Evolutionary conservation across 2,113 vertebrate genomes (phyloP), one percentile per base, ranked within the genome.

Genomic region (Empidonax alnorum): DNA sequence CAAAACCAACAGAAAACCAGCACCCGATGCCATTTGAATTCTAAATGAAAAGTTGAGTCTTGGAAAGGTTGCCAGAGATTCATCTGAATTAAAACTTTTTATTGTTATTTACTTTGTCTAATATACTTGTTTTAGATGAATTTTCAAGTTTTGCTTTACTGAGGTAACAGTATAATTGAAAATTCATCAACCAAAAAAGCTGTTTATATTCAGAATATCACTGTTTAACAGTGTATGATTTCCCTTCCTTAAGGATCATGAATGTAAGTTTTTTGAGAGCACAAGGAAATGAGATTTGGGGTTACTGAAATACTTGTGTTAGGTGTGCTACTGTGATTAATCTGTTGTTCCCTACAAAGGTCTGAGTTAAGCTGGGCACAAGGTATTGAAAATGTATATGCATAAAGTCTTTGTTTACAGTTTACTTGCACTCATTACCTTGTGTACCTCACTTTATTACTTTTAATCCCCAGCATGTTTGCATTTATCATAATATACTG

Each of bases 401-500:
- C 76, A 42, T 58, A 55, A 90, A 87, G 89, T 35, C 84, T 96
- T 96, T 89, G 90, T 95, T 73, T 82, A 58, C 78, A 33, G 72
- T 90, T 95, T 92, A 41, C 84, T 81, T 94, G 39, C 39, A 82
- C 94, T 97, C 82, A 85, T 96, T 90, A 91, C 87, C 90, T 95
- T 81, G 41, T 91, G 39, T 84, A 89, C 74, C 86, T 90, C 9
- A 37, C 91, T 80, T 96, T 96, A 96, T 87, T 96, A 95, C 73
- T 96, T 97, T 96, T 96, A 96, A 96, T 96, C 37, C 93, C 61
- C 58, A 91, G 30, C 28, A 10, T 87, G 67, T 97, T 97, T 96
- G 82, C 59, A 89, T 97, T 97, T 96, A 92, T 96, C 97, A 94
- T 94, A 90, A 96, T 97, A 91, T 95, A 96, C 75, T 71, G 89